These are phyloP conservation scores for Thamnophis sirtalis DNA, from an alignment of 2,113 vertebrate genomes.

Conservation along the genomic window DNA sequence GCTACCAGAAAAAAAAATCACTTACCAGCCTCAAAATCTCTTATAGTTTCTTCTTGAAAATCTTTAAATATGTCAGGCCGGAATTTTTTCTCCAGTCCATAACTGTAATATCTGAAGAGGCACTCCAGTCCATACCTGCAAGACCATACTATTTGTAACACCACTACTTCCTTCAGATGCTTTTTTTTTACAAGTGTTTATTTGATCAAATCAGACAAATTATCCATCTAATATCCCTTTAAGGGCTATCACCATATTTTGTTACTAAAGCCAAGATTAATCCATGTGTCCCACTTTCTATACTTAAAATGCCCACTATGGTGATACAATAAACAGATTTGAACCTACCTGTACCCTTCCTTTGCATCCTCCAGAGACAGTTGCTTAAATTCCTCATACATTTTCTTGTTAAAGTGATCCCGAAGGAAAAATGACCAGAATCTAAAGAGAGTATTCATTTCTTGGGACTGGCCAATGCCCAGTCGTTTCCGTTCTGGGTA, in stretches of 20 bases:
- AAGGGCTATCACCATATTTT: neutral
- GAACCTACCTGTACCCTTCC: conserved; percentile 90
- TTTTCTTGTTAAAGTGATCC: conserved; percentile 98
- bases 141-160: neutral
- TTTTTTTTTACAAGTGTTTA: neutral
- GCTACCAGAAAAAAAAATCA: neutral
- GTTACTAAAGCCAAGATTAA: neutral
- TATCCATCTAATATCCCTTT: neutral
- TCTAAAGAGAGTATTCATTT: conserved; percentile 99
- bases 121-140: conserved; percentile 96
- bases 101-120: conserved; percentile 99
- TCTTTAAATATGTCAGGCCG: conserved; percentile 95
- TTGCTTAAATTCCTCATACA: conserved; percentile 97
- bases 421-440: conserved; percentile 99
- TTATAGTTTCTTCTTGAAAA: conserved; percentile 96
- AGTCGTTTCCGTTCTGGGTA: conserved; percentile 88
- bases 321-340: neutral
- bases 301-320: neutral
- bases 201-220: neutral
- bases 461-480: conserved; percentile 97
- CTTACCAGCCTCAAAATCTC: conserved; percentile 93
- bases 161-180: neutral
- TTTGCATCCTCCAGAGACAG: conserved; percentile 93
- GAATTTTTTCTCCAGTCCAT: conserved; percentile 96
- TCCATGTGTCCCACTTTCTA: neutral